Base-by-base conservation (phyloP, 2,888 invertebrate genomes). In the Onchidella celtica region DNA sequence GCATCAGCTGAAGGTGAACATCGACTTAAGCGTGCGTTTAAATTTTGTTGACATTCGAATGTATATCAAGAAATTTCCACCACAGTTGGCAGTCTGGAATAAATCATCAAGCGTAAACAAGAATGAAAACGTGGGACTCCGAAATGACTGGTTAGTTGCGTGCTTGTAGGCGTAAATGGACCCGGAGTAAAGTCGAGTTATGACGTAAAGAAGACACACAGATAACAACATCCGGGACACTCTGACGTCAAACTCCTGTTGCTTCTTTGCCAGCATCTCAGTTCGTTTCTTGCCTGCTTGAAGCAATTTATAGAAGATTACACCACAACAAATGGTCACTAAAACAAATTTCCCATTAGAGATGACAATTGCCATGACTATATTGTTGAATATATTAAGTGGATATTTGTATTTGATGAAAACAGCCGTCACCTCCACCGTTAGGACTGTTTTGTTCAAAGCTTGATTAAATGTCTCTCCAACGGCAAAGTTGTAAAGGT, bases 21-120 rank as follows among this genome's bases (percentile, higher is more conserved):
- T n/a, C n/a, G n/a, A n/a, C n/a, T n/a, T n/a, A n/a, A n/a, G n/a
- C n/a, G n/a, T n/a, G n/a, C n/a, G n/a, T n/a, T n/a, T n/a, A 17
- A 69, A 78, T 29, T 76, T 76, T 3, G 3, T 6, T 4, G 76
- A 76, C 47, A 66, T 66, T 0, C 65, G 6, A 47, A 47, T 32
- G 27, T 76, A 76, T 4, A 76, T 29, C 14, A 66, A 0, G n/a
- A 76, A 40, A 66, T 76, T 66, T 2, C 24, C 29, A 24, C 40
- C 17, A 1, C 66, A 65, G 55, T 76, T 66, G 21, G 32, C 1
- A 32, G 63, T 29, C 21, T n/a, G n/a, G 21, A 76, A 32, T 3
- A 3, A 34, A 6, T 73, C 72, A 3, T 73, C 72, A 2, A 73
- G 3, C 4, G 55, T 32, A 27, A 3, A 6, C 9, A 70, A 21